phyloP scores from a whole-genome alignment of 2,888 invertebrate genomes.

The Tetragonisca angustula region DNA sequence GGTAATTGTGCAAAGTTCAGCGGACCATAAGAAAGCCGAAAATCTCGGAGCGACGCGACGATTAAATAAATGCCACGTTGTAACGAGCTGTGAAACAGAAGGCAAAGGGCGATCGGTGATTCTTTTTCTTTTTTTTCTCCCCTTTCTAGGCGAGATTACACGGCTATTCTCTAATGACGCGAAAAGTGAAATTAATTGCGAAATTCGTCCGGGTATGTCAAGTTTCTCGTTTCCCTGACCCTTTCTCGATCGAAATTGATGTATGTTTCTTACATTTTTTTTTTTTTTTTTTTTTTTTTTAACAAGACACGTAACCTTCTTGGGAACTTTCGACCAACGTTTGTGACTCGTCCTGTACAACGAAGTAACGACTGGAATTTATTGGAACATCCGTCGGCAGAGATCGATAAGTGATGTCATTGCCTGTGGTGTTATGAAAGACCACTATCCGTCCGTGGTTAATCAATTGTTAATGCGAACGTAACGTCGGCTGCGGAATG shows the following conservation, averaged over 20 bases:
- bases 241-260: neutral
- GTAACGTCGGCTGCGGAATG: conserved; percentile 24
- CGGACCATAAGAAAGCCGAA: conserved; percentile 4
- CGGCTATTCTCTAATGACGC: conserved; percentile 46
- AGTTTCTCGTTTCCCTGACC: conserved; percentile 3
- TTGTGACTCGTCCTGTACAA: neutral
- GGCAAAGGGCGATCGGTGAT: neutral
- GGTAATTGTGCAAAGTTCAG: conserved; percentile 24
- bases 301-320: too few relatives aligned
- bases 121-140: neutral
- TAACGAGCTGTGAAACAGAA: neutral
- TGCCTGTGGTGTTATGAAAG: conserved; percentile 10
- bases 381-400: neutral
- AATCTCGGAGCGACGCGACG: conserved; percentile 25
- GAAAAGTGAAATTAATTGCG: conserved; percentile 56
- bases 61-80: conserved; percentile 60
- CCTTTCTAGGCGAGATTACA: conserved; percentile 15
- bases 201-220: conserved; percentile 36
- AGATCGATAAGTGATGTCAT: conserved; percentile 26
- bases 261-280: too few relatives aligned
- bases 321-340: neutral
- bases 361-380: neutral
- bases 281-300: too few relatives aligned
- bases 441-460: neutral
- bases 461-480: conserved; percentile 41